These are phyloP conservation scores for Onychomys torridus DNA, from an alignment of 2,797 vertebrate genomes.

Conservation along the genomic window DNA sequence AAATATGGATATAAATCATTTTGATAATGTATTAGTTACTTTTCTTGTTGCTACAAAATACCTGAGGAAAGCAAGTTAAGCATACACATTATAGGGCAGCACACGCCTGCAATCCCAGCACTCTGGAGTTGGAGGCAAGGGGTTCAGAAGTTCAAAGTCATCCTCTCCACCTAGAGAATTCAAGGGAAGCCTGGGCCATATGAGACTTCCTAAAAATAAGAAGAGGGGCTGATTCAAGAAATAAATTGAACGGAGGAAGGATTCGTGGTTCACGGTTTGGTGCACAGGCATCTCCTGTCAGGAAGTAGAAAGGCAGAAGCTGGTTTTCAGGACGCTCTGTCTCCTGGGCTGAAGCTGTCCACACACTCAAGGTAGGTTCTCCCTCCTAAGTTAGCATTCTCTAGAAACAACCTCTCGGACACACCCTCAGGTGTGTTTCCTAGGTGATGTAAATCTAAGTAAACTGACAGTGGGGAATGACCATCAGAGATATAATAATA, in stretches of 20 bases:
- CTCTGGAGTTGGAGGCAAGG: background rate
- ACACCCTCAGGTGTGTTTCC: background rate
- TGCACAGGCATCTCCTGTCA: background rate
- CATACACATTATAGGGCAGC: background rate
- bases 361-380: background rate
- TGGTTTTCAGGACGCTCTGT: background rate
- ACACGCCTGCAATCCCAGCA: background rate
- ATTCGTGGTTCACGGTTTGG: background rate
- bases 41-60: background rate
- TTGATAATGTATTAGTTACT: background rate
- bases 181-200: background rate
- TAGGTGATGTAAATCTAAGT: background rate
- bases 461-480: background rate
- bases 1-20: background rate
- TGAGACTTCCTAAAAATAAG: background rate
- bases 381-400: background rate
- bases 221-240: background rate
- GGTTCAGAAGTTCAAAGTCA: background rate
- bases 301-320: background rate
- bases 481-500: background rate
- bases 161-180: background rate
- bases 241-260: background rate
- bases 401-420: background rate
- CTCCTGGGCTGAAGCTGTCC: background rate
- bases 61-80: background rate